A percentile compares a stretch with the other conserved stretches of the same genome.
phyloP scores from a whole-genome alignment of 2,888 invertebrate species.

The Ochropleura plecta region DNA sequence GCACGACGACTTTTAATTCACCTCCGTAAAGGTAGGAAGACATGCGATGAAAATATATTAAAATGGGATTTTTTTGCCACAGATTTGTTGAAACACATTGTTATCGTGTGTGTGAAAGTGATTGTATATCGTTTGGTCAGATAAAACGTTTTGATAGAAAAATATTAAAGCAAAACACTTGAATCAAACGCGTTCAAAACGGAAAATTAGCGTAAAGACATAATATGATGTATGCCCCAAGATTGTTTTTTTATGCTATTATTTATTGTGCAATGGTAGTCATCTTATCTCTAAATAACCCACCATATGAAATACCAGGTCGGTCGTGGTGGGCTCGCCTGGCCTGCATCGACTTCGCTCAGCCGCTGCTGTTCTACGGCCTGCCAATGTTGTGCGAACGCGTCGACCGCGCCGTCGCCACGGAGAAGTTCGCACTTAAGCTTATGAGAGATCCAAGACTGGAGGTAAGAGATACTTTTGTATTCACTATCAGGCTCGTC shows the following conservation, averaged over 20 bases:
- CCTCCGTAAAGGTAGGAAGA: too few relatives aligned
- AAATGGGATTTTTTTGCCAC: not conserved
- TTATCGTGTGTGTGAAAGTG: not conserved
- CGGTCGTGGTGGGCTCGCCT: constrained; percentile 93
- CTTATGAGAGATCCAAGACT: constrained; percentile 93
- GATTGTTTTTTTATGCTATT: not conserved
- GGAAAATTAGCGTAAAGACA: not conserved
- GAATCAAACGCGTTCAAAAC: not conserved
- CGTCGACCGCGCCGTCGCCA: constrained; percentile 83
- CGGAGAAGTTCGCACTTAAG: constrained; percentile 92
- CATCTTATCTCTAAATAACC: not conserved
- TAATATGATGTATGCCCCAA: too few relatives aligned
- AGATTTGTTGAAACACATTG: not conserved
- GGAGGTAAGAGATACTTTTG: constrained; percentile 84
- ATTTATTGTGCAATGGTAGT: not conserved
- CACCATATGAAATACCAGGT: constrained; percentile 50
- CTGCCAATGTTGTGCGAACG: constrained; percentile 91
- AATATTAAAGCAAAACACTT: not conserved
- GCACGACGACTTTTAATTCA: too few relatives aligned
- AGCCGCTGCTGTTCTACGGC: constrained; percentile 93
- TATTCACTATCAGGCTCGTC: too few relatives aligned
- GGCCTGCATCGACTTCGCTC: constrained; percentile 92
- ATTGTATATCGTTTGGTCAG: not conserved
- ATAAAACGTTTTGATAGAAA: not conserved
- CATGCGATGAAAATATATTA: too few relatives aligned